Conservation (phyloP, 2,113 vertebrate species). For the Ia io region DNA sequence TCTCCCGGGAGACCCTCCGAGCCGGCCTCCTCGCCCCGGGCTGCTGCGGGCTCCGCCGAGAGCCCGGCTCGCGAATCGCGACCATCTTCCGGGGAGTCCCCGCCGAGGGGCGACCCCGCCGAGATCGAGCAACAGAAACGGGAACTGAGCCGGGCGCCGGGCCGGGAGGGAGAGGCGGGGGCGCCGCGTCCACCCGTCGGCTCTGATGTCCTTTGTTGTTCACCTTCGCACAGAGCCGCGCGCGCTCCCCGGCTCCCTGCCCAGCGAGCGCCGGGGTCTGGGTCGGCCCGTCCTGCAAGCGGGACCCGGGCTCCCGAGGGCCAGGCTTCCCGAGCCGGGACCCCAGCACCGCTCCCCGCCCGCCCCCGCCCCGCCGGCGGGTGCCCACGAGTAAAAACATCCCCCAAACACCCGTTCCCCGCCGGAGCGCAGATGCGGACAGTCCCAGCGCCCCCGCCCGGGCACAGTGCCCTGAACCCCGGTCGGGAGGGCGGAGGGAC, state of each 20-base stretch:
- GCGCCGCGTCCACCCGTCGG: slow-evolving; percentile 73
- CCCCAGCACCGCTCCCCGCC: not conserved
- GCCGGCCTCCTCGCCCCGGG: slow-evolving; percentile 51
- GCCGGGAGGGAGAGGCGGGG: slow-evolving; percentile 52
- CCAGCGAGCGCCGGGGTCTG: not conserved
- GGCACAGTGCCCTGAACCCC: not conserved
- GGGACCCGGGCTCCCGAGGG: not conserved
- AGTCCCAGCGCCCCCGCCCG: not conserved
- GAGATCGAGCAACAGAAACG: slow-evolving; percentile 70
- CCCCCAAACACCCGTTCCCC: slow-evolving; percentile 14
- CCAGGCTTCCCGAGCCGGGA: not conserved
- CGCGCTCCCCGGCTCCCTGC: slow-evolving; percentile 31
- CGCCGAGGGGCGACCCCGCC: slow-evolving; percentile 56
- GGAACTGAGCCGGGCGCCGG: slow-evolving; percentile 53
- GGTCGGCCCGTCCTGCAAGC: slow-evolving; percentile 22
- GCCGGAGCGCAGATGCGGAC: slow-evolving; percentile 51
- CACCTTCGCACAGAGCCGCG: slow-evolving; percentile 69
- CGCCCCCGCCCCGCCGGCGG: not conserved
- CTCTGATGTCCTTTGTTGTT: slow-evolving; percentile 82
- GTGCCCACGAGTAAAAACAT: slow-evolving; percentile 41
- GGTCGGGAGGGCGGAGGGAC: not conserved
- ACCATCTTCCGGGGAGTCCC: slow-evolving; percentile 49
- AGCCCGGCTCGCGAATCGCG: slow-evolving; percentile 9
- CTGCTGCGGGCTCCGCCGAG: slow-evolving; percentile 22
- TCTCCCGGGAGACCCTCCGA: slow-evolving; percentile 43